Percentiles rank a stretch among this genome's conserved stretches.
These are phyloP conservation scores for Delichon dasypus DNA, from an alignment of 2,797 vertebrate species.

Conservation along the genomic window DNA sequence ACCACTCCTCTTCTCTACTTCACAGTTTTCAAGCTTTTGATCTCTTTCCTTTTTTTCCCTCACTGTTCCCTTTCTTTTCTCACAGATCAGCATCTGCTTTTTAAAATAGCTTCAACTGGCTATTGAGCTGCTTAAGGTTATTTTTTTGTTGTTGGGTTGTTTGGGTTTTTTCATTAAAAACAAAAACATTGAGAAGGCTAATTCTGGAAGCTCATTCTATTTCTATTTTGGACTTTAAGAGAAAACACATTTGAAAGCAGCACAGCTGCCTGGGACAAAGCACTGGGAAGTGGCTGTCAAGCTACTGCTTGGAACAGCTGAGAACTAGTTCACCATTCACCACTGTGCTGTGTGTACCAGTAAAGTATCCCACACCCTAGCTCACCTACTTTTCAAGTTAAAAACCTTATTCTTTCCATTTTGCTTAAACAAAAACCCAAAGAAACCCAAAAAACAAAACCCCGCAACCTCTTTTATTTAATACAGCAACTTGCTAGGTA, in stretches of 20 bases:
- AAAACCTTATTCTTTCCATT: not conserved
- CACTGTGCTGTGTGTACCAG: not conserved
- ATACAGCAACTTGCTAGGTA: not conserved
- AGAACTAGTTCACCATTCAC: not conserved
- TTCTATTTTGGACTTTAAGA: conserved; percentile 40
- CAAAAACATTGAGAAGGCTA: conserved; percentile 22
- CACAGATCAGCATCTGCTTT: conserved; percentile 34
- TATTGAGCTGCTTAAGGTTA: conserved; percentile 14
- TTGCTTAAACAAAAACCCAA: not conserved
- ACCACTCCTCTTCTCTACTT: not conserved
- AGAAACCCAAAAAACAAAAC: not conserved
- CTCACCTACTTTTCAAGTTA: not conserved
- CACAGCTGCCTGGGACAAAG: conserved; percentile 20
- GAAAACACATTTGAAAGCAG: conserved; percentile 35
- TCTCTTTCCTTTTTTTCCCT: not conserved
- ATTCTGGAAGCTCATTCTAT: conserved; percentile 50
- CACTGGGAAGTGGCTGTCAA: not conserved
- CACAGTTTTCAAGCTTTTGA: not conserved
- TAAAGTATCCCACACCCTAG: not conserved
- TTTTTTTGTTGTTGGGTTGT: conserved; percentile 37
- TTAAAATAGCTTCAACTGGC: conserved; percentile 2
- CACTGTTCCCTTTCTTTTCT: conserved; percentile 19
- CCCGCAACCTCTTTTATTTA: not conserved
- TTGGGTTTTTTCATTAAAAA: conserved; percentile 1
- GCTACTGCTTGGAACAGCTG: not conserved